Percentiles rank a stretch among this genome's conserved stretches.
phyloP scores from a whole-genome alignment of 2,113 vertebrate genomes.

The Monopterus albus region DNA sequence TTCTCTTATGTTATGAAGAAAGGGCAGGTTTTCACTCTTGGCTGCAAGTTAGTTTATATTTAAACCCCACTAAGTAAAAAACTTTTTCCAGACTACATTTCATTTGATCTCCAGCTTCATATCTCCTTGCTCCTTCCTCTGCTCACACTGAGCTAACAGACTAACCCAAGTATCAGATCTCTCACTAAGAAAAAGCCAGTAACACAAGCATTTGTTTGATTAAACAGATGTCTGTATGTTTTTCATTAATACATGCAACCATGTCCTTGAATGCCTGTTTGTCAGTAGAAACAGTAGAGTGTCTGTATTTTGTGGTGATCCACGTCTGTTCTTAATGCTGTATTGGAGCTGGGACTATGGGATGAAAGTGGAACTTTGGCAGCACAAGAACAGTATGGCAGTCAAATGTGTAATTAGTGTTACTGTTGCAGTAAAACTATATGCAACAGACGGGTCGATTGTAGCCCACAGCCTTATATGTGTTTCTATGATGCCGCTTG shows the following conservation, averaged over 20 bases:
- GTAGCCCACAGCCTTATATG: not conserved
- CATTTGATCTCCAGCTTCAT: slow-evolving; percentile 9
- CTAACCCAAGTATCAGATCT: slow-evolving; percentile 33
- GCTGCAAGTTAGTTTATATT: not conserved
- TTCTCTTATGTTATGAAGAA: slow-evolving; percentile 34
- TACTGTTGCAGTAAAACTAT: slow-evolving; percentile 17
- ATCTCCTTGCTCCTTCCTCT: slow-evolving; percentile 12
- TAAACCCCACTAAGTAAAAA: not conserved
- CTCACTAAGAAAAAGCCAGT: slow-evolving; percentile 19
- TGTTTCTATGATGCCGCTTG: not conserved
- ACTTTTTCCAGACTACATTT: slow-evolving; percentile 54
- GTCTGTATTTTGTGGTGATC: slow-evolving; percentile 58
- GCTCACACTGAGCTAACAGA: slow-evolving; percentile 11
- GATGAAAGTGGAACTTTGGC: slow-evolving; percentile 47
- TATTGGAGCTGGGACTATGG: slow-evolving; percentile 22
- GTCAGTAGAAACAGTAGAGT: slow-evolving; percentile 44
- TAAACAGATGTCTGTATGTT: slow-evolving; percentile 48
- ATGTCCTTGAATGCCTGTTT: slow-evolving; percentile 50
- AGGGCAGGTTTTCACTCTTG: slow-evolving; percentile 8
- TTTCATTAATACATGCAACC: slow-evolving; percentile 52
- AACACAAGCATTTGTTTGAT: slow-evolving; percentile 49
- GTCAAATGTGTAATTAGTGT: slow-evolving; percentile 43
- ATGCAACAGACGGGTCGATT: not conserved
- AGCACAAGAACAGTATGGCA: slow-evolving; percentile 11
- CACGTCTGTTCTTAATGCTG: slow-evolving; percentile 41